Evolutionary conservation across 2,113 vertebrate species (phyloP).

Genomic region (Dryoscopus gambensis): DNA sequence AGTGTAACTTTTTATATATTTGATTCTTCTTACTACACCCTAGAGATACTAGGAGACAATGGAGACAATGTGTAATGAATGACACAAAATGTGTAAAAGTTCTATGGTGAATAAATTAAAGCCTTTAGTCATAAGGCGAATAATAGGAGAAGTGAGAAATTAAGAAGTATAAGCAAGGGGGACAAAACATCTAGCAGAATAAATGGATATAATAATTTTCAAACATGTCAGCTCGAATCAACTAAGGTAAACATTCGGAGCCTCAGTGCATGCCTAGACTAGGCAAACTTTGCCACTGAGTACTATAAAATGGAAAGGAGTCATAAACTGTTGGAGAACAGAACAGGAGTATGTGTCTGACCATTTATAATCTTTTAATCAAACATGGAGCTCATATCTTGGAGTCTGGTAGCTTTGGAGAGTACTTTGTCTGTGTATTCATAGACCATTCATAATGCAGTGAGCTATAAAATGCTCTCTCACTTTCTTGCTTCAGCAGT

Average conservation of each 20-base stretch:
- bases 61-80: conserved; percentile 29
- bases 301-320: conserved; percentile 47
- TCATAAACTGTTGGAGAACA: conserved; percentile 63
- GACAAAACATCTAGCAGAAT: conserved; percentile 59
- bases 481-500: conserved; percentile 67
- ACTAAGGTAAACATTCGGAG: conserved; percentile 61
- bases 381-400: conserved; percentile 46
- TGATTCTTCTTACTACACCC: not conserved
- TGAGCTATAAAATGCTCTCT: conserved; percentile 67
- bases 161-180: conserved; percentile 46
- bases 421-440: conserved; percentile 30
- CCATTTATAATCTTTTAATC: conserved; percentile 69
- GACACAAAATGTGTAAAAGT: conserved; percentile 18
- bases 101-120: conserved; percentile 69
- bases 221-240: conserved; percentile 44
- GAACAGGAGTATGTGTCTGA: conserved; percentile 59
- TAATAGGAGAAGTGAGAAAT: conserved; percentile 56
- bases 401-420: conserved; percentile 37
- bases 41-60: conserved; percentile 12
- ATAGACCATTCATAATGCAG: conserved; percentile 12
- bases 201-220: conserved; percentile 61
- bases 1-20: conserved; percentile 28
- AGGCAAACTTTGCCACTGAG: conserved; percentile 35
- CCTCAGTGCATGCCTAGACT: conserved; percentile 37
- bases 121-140: conserved; percentile 69